phyloP scores from a whole-genome alignment of 2,888 invertebrate genomes.

The Epinotia ramella region DNA sequence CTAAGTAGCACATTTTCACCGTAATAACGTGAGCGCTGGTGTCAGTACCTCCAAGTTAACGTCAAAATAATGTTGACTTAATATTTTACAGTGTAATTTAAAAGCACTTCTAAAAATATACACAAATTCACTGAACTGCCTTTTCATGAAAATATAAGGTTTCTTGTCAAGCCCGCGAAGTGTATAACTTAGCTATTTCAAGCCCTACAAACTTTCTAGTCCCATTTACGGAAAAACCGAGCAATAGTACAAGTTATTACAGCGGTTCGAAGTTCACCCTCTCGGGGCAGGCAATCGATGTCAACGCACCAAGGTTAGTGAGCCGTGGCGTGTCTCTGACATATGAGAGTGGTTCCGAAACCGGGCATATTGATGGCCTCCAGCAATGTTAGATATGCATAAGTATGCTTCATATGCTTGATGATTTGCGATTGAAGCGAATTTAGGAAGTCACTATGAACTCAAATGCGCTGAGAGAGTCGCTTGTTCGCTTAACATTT shows the following conservation, averaged over 20 bases:
- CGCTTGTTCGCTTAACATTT: no score
- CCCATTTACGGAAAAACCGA: slow-evolving; percentile 29
- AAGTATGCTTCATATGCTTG: neutral
- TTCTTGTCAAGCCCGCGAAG: slow-evolving; percentile 3
- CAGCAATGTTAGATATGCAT: neutral
- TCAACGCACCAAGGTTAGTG: slow-evolving; percentile 43
- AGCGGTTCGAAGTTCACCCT: slow-evolving; percentile 17
- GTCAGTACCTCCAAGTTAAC: neutral
- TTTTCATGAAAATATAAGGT: neutral
- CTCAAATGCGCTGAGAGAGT: no score
- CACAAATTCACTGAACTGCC: neutral
- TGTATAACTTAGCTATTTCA: slow-evolving; percentile 27
- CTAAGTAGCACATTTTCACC: slow-evolving; percentile 7
- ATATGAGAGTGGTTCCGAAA: slow-evolving; percentile 35
- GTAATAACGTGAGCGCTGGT: neutral
- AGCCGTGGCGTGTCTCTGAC: slow-evolving; percentile 37
- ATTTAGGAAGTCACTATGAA: neutral
- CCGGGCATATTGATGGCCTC: slow-evolving; percentile 18
- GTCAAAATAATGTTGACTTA: slow-evolving; percentile 4
- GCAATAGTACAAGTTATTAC: slow-evolving; percentile 33
- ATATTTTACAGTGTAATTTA: neutral
- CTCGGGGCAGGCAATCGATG: slow-evolving; percentile 39
- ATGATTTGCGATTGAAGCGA: neutral
- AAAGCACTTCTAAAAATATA: neutral
- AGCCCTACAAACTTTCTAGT: slow-evolving; percentile 25